Evolutionary conservation across 37 sponge, comb jelly and placozoan genomes (phyloP).

Genomic region (Mnemiopsis leidyi): DNA sequence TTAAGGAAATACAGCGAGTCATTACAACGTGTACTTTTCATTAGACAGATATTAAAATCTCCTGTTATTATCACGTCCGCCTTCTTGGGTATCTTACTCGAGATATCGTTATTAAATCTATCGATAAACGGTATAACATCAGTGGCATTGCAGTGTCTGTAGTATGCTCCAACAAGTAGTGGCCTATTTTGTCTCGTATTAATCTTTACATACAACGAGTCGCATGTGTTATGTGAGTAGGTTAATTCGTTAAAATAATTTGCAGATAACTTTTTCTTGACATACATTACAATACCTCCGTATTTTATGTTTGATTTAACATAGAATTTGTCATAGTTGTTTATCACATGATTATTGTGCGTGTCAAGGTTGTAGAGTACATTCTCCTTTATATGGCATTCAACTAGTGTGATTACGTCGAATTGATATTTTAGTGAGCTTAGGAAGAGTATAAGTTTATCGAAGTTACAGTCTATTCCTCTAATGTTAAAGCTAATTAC

Average conservation of each 20-base stretch:
- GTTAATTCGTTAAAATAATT: neutral
- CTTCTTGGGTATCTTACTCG: neutral
- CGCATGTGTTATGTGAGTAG: neutral
- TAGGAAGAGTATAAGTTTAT: neutral
- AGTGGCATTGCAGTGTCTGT: constrained; percentile 11
- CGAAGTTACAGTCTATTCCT: neutral
- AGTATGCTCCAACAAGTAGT: neutral
- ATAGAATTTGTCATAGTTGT: neutral
- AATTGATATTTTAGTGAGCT: neutral
- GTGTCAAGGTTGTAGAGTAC: neutral
- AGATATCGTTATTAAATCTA: neutral
- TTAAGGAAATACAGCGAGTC: constrained; percentile 3
- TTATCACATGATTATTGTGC: neutral
- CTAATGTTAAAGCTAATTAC: neutral
- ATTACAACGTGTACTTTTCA: constrained; percentile 3
- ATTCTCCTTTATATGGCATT: neutral
- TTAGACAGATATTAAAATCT: neutral
- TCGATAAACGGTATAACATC: neutral
- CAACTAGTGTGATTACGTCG: neutral
- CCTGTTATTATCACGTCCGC: neutral
- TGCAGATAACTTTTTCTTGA: neutral
- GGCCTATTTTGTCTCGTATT: neutral
- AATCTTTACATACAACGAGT: constrained; percentile 3
- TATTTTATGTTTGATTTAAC: neutral
- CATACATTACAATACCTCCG: neutral